Percentiles rank a stretch among this genome's conserved stretches.
Conservation (phyloP, 1,140 invertebrate genomes). For the Panagrolaimus sp. region DNA sequence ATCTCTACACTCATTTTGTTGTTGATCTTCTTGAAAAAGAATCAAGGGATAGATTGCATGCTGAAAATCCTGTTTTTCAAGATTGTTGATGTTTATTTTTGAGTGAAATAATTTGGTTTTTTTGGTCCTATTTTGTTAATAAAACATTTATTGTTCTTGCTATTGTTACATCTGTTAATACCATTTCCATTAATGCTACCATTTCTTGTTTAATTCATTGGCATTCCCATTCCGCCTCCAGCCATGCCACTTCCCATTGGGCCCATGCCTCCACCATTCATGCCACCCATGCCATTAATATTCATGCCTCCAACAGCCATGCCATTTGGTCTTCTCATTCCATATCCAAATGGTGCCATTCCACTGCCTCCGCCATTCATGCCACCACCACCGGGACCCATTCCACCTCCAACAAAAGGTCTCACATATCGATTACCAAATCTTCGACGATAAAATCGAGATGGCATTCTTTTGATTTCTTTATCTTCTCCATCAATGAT, state of each 20-base stretch:
- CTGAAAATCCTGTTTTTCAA: no score
- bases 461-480: conserved; percentile 11
- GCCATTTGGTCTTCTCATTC: no score
- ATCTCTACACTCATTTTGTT: conserved; percentile 63
- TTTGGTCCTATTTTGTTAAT: no score
- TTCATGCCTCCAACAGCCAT: not conserved
- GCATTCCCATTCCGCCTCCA: not conserved
- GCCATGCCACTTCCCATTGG: not conserved
- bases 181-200: not conserved
- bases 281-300: not conserved
- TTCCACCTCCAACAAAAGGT: not conserved
- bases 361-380: no score
- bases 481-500: not conserved
- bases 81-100: no score
- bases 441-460: not conserved
- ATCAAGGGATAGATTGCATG: conserved; percentile 33
- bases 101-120: no score
- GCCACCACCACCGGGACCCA: not conserved
- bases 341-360: not conserved
- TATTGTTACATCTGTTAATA: not conserved
- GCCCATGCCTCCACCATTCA: not conserved
- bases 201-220: not conserved
- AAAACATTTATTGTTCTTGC: no score
- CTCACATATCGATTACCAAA: not conserved
- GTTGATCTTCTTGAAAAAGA: conserved; percentile 59